These are phyloP conservation scores for Zelostemma sp. DNA, from an alignment of 1,140 invertebrate genomes.

Conservation along the genomic window DNA sequence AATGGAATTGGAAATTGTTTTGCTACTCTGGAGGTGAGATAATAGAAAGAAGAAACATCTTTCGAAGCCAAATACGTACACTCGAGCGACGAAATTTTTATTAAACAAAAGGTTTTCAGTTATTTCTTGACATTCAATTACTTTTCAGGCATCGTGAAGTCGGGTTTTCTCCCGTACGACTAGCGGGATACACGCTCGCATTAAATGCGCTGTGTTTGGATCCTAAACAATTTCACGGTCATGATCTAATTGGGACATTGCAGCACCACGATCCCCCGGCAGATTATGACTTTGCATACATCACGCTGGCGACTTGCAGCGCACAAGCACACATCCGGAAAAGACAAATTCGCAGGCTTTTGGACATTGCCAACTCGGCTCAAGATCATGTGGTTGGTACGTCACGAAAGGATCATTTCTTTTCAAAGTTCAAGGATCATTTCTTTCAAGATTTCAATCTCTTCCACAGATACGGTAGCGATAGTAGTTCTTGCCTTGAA, in stretches of 20 bases:
- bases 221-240: constrained; percentile 84
- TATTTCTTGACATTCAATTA: constrained; percentile 5
- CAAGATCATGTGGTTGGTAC: constrained; percentile 81
- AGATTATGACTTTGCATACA: constrained; percentile 79
- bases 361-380: constrained; percentile 83
- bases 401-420: constrained; percentile 11
- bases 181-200: constrained; percentile 82
- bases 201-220: constrained; percentile 84
- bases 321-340: constrained; percentile 85
- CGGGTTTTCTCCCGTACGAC: constrained; percentile 78
- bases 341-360: constrained; percentile 79
- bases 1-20: constrained; percentile 84
- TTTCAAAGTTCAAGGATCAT: constrained; percentile 4
- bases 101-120: neutral
- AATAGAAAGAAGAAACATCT: neutral
- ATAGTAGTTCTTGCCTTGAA: constrained; percentile 86
- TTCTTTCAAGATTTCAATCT: too few relatives aligned
- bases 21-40: constrained; percentile 81
- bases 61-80: neutral
- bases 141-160: constrained; percentile 76
- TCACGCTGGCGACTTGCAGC: constrained; percentile 79
- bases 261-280: constrained; percentile 78
- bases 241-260: constrained; percentile 81
- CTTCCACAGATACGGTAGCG: constrained; percentile 84
- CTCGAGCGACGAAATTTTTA: too few relatives aligned